phyloP scores from a whole-genome alignment of 2,888 invertebrate genomes.

The Cheilosia variabilis region DNA sequence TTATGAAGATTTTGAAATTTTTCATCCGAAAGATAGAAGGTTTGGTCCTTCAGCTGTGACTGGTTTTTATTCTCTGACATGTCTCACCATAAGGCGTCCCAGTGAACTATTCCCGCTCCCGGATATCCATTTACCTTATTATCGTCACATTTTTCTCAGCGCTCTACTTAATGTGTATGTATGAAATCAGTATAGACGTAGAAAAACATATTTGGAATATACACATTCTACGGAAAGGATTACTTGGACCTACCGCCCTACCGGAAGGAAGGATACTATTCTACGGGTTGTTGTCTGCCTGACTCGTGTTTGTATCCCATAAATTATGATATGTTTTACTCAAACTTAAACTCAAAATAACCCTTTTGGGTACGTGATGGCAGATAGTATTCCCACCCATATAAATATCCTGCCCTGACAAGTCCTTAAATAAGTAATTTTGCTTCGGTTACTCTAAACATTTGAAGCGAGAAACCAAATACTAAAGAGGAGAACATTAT shows the following conservation, averaged over 20 bases:
- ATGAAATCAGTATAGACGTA: not conserved
- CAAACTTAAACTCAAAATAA: slow-evolving; percentile 59
- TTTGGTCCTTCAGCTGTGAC: slow-evolving; percentile 58
- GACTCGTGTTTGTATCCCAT: slow-evolving; percentile 51
- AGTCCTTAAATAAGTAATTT: slow-evolving; percentile 66
- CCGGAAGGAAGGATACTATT: slow-evolving; percentile 28
- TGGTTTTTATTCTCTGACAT: slow-evolving; percentile 66
- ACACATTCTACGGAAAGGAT: slow-evolving; percentile 57
- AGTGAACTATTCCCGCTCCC: slow-evolving; percentile 55
- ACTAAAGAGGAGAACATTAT: slow-evolving; percentile 50
- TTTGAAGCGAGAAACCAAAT: not conserved
- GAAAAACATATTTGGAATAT: slow-evolving; percentile 22
- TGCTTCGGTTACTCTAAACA: slow-evolving; percentile 28
- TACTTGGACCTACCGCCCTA: slow-evolving; percentile 17
- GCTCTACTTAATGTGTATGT: slow-evolving; percentile 5
- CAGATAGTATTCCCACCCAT: slow-evolving; percentile 18
- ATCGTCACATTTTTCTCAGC: slow-evolving; percentile 54
- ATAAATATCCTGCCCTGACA: not conserved
- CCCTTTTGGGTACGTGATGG: slow-evolving; percentile 28
- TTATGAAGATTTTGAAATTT: slow-evolving; percentile 49
- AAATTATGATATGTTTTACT: slow-evolving; percentile 67
- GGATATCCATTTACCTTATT: slow-evolving; percentile 67
- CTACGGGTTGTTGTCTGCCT: slow-evolving; percentile 31
- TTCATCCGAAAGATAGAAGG: slow-evolving; percentile 26
- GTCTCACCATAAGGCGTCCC: slow-evolving; percentile 49